Evolutionary conservation across 1,140 invertebrate genomes (phyloP), one percentile per base, ranked within the genome.

Genomic region (Proales similis): DNA sequence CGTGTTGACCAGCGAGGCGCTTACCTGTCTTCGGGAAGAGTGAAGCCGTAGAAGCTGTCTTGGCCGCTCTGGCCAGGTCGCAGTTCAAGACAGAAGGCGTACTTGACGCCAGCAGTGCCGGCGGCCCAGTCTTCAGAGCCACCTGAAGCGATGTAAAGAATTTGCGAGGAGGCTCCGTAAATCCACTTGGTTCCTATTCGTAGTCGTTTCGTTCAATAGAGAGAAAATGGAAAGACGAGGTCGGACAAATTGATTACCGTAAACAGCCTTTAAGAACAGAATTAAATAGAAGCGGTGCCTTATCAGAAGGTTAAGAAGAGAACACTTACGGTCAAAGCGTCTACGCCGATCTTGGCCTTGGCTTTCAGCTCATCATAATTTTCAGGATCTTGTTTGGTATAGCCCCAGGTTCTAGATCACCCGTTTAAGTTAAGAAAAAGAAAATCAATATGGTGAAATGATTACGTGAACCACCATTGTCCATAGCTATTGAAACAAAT

Each of bases 71-170:
- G 51, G 30, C 51, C 51, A 20, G 61, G 61, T 38, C 45, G 42
- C 20, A 70, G 45, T 36, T 69, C 68, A 24, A 68, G 38, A 11
- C 65, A 65, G 33, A 60, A 68, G 1, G 67, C 36, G 19, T 67
- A 70, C 32, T 66, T 66, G 20, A 68, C 65, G 9, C 48, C 48
- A 17, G 64, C 65, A 22, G 26, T 32, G 2, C 57, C 49, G n/a
- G 26, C 29, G 27, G 66, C 63, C 67, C 67, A 70, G 48, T 70
- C 67, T 42, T 65, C 64, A 4, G 67, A 66, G 9, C 65, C 63
- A 11, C 68, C 68, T n/a, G 65, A 63, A 2, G 65, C 51, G 11
- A 57, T 57, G 17, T 57, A 57, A 7, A 57, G 45, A 42, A 57
- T 57, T 42, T 26, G 33, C 19, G 51, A 22, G 17, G 51, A 57